Evolutionary conservation across 2,797 vertebrate genomes (phyloP).

Genomic region (Glossophaga mutica): DNA sequence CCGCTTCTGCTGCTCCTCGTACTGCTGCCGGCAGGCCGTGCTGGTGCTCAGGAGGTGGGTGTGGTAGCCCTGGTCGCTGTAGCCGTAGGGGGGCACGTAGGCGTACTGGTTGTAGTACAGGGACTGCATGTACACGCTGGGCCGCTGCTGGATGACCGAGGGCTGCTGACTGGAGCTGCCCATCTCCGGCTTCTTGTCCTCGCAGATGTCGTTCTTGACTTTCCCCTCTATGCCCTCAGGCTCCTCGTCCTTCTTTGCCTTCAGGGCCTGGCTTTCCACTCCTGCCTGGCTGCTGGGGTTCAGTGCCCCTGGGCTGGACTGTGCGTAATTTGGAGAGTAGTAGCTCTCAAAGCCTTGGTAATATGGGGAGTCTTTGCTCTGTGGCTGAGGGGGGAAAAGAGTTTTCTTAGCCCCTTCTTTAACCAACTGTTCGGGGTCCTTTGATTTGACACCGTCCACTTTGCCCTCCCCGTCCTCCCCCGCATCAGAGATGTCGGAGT

Average conservation of each 20-base stretch:
- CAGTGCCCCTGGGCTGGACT: constrained; percentile 92
- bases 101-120: constrained; percentile 99
- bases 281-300: constrained; percentile 82
- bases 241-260: constrained; percentile 96
- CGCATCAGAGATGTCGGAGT: constrained; percentile 98
- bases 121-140: constrained; percentile 99
- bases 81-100: constrained; percentile 96
- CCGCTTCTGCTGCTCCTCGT: constrained; percentile 93
- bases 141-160: constrained; percentile 96
- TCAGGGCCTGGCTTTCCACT: constrained; percentile 86
- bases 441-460: constrained; percentile 89
- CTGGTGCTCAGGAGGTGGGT: constrained; percentile 95
- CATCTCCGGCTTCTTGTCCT: constrained; percentile 93
- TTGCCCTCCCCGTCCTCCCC: constrained; percentile 98
- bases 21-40: constrained; percentile 94
- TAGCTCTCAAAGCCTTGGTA: constrained; percentile 94
- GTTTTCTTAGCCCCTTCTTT: constrained; percentile 97
- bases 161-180: constrained; percentile 89
- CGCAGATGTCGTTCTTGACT: constrained; percentile 89
- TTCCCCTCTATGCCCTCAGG: constrained; percentile 90
- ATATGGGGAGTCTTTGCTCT: constrained; percentile 95
- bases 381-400: constrained; percentile 90
- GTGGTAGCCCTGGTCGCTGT: constrained; percentile 96
- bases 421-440: constrained; percentile 91
- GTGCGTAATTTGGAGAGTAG: constrained; percentile 94